Evolutionary conservation across 37 sponge, comb jelly and placozoan genomes (phyloP), one percentile per base, ranked within the genome.

Genomic region (Petrosia ficiformis): DNA sequence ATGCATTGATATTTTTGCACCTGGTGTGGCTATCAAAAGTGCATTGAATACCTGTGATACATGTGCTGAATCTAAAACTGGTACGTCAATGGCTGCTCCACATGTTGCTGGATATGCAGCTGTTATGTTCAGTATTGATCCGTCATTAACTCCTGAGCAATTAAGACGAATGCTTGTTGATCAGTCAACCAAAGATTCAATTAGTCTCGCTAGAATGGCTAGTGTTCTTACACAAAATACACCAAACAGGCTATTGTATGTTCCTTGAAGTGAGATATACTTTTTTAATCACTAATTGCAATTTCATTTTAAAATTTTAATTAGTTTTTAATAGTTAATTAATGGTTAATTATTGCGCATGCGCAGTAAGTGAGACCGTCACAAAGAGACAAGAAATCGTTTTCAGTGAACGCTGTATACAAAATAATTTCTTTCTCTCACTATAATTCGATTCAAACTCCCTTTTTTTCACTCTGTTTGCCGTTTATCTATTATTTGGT

Each of bases 61-160:
- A 0, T 91, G 92, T 59, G 75, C 80, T 11, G 58, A 36, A 43
- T 68, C 80, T 0, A 78, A 87, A 67, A 79, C 76, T 71, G 92
- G 92, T 6, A 91, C 92, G 1, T 91, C 92, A 22, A 91, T 91
- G 92, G 87, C 92, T 11, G 42, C 70, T 39, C 92, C 92, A 10
- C 92, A 91, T 59, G 92, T 66, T 30, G 76, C 84, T 65, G 92
- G 92, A 34, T 80, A 64, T 43, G 82, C 79, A 54, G 92, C 92
- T 24, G 70, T 91, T 30, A 24, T 86, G 3, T 11, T 82, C 21
- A 39, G 72, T 67, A 42, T 77, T 21, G 11, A 77, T 26, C 74
- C 70, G 8, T 32, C 59, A 5, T 44, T 74, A 28, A 39, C 80
- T 0, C 75, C 92, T 5, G 25, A 38, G 0, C 59, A 91, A 26